Percentiles rank a stretch among this genome's conserved stretches.
Conservation (phyloP, 2,888 invertebrate genomes). For the Drepanosiphum platanoidis region DNA sequence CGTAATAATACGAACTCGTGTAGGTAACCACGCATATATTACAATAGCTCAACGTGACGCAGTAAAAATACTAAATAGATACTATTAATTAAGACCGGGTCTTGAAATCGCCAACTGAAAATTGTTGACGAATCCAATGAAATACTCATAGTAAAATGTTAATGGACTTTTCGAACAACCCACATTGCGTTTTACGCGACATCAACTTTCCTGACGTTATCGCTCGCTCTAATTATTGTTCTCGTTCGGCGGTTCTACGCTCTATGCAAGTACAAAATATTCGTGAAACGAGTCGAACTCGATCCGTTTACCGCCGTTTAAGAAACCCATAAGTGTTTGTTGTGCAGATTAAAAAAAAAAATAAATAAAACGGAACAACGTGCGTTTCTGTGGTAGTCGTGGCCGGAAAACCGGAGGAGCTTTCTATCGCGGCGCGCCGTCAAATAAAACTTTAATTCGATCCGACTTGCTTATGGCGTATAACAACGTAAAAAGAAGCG, state of each 20-base stretch:
- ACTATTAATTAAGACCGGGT: too few species aligned
- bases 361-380: not conserved
- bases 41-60: not conserved
- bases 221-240: not conserved
- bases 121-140: too few species aligned
- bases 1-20: too few species aligned
- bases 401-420: too few species aligned
- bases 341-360: not conserved
- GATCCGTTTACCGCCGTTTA: too few species aligned
- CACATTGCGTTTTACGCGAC: not conserved
- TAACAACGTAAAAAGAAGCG: too few species aligned
- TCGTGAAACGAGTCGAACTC: not conserved
- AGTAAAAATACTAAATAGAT: too few species aligned
- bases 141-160: not conserved
- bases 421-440: too few species aligned
- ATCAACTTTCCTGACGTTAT: not conserved
- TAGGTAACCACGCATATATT: not conserved
- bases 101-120: too few species aligned
- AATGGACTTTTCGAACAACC: not conserved
- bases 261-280: not conserved
- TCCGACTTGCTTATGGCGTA: too few species aligned
- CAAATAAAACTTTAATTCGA: not conserved
- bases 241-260: not conserved
- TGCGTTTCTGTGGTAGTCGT: not conserved
- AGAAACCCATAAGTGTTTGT: too few species aligned